These are phyloP conservation scores for Conus ventricosus DNA, from an alignment of 1,140 invertebrate genomes.

Conservation along the genomic window DNA sequence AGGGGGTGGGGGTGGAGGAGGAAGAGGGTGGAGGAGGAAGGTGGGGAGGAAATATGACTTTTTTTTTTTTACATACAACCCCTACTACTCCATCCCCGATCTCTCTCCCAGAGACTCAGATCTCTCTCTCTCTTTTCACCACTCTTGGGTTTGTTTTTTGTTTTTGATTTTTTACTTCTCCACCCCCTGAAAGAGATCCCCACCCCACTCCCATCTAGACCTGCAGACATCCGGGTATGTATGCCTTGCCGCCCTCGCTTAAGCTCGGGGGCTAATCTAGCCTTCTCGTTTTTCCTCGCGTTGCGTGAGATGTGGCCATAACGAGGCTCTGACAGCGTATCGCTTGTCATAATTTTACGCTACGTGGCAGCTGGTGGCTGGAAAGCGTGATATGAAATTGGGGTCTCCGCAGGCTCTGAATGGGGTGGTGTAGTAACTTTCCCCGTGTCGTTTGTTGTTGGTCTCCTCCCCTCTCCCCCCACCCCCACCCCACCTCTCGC, in stretches of 20 bases:
- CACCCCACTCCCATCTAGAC: neutral
- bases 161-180: neutral
- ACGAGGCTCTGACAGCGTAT: constrained; percentile 3
- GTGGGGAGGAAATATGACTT: too few species aligned
- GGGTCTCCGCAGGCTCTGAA: neutral
- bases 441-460: neutral
- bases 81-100: too few species aligned
- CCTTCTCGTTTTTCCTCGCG: neutral
- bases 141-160: too few species aligned
- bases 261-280: constrained; percentile 7
- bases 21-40: too few species aligned
- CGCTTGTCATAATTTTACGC: constrained; percentile 23
- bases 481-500: neutral
- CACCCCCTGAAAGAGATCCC: neutral
- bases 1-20: too few species aligned
- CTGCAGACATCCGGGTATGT: neutral
- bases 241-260: neutral
- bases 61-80: too few species aligned
- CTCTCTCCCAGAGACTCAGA: too few species aligned
- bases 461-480: neutral
- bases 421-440: neutral
- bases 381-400: constrained; percentile 1
- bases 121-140: too few species aligned
- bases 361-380: neutral
- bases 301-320: constrained; percentile 29